Evolutionary conservation across 2,113 vertebrate species (phyloP), one percentile per base, ranked within the genome.

Genomic region (Misgurnus mizolepis): DNA sequence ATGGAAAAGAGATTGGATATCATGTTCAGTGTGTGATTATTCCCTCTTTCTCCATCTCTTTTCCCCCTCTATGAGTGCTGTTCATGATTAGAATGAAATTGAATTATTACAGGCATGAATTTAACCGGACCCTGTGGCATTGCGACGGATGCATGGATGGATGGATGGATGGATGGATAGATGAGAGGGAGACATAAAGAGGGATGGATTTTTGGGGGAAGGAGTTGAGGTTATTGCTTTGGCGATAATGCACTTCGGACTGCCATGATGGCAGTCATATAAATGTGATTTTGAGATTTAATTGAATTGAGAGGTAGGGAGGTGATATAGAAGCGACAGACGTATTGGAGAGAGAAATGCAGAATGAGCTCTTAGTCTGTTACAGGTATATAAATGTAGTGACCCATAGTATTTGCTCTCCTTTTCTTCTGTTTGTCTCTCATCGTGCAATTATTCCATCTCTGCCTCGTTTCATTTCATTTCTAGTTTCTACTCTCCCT

Each of bases 21-120:
- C 67, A 83, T 75, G 68, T 62, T 68, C 76, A 53, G 34, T 49
- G 22, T 64, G 74, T 70, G 81, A 81, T 81, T 78, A 81, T 79
- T 65, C 53, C 74, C 72, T 64, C 68, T 50, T 40, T 18, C 73
- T 84, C 56, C 12, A 11, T 67, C 17, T 79, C 50, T 79, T n/a
- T 82, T 65, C 66, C 50, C 47, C 12, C 69, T 84, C 61, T 18
- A 39, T 79, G n/a, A 64, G 65, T 67, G 60, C 66, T 83, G 62
- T 64, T 61, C 83, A 71, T 72, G 79, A 84, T 82, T 84, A 80
- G 82, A 56, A 58, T 84, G 71, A 81, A 86, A 86, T 86, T 73
- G 80, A 86, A 83, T 86, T 80, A 76, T 61, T 67, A 60, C 68
- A 61, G 67, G 43, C 68, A 77, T 76, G 27, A 77, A 66, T 65